Evolutionary conservation across 1,140 invertebrate genomes (phyloP).

Genomic region (Drosophila sp.): DNA sequence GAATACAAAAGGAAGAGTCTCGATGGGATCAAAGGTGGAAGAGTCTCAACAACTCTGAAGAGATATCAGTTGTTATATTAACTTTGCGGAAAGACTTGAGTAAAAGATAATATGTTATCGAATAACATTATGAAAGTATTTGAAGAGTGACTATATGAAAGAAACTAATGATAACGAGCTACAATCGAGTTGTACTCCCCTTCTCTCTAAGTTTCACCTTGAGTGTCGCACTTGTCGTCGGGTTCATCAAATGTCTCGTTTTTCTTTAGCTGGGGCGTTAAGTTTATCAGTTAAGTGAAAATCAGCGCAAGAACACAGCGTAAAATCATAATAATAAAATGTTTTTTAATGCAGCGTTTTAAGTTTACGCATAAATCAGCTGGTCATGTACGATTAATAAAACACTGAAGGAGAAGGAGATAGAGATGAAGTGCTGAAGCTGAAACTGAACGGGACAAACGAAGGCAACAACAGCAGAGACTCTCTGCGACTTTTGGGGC

Average conservation of each 20-base stretch:
- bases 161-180: not conserved
- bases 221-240: constrained; percentile 31
- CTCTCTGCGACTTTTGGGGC: constrained; percentile 29
- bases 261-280: constrained; percentile 49
- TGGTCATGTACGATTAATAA: constrained; percentile 82
- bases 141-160: not conserved
- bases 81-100: no score
- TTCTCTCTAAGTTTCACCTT: constrained; percentile 21
- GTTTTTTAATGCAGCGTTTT: constrained; percentile 75
- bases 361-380: constrained; percentile 77
- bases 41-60: no score
- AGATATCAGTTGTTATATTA: no score
- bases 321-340: constrained; percentile 80
- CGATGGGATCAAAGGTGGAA: no score
- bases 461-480: constrained; percentile 8
- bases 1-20: no score
- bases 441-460: not conserved
- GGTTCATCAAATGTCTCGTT: constrained; percentile 41
- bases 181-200: not conserved
- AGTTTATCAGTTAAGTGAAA: constrained; percentile 79
- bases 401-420: constrained; percentile 41
- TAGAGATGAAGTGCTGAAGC: constrained; percentile 23
- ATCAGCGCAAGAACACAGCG: constrained; percentile 54
- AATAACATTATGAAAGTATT: no score
- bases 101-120: no score